Base-by-base conservation (phyloP, 2,888 invertebrate species). In the Tricholauxania praeusta region DNA sequence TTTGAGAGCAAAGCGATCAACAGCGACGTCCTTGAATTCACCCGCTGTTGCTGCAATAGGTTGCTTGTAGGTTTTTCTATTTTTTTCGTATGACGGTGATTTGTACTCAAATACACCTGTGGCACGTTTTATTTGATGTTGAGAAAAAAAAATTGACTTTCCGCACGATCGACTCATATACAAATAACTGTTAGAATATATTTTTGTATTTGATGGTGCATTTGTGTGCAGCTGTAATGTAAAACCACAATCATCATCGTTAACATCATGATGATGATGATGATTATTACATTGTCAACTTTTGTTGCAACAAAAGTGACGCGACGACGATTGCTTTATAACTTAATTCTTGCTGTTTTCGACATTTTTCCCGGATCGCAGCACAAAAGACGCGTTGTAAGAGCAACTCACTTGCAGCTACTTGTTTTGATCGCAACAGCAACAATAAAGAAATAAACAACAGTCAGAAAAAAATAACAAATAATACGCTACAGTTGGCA, bases 261-360 rank as follows among this genome's bases (percentile, higher is more conserved):
- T n/a, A 71, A 47, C 51, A 53, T 51, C 70, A 59, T 12, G 53
- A 3, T 28, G 4, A 66, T 15, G 55, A 71, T 53, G n/a, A n/a
- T n/a, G n/a, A n/a, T n/a, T n/a, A n/a, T n/a, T n/a, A n/a, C 47
- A 19, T 65, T 52, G 39, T 32, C 70, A 78, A 74, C 72, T 57
- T 49, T 66, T 66, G 66, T 19, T 59, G 17, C 47, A 12, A 22
- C 49, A 1, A 8, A 7, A 51, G 14, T 53, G 8, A n/a, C 10
- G 53, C 14, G n/a, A 53, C 14, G n/a, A 53, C 39, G 63, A 10
- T 48, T 19, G n/a, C 47, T 63, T 12, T 51, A 49, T 19, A 51
- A 64, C 51, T 17, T 51, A 51, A 22, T 49, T 63, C n/a, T 47
- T 63, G 63, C 49, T 17, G 28, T 51, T 64, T 6, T 51, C 2